Evolutionary conservation across 2,113 vertebrate species (phyloP), one percentile per base, ranked within the genome.

Genomic region (Fregata magnificens): DNA sequence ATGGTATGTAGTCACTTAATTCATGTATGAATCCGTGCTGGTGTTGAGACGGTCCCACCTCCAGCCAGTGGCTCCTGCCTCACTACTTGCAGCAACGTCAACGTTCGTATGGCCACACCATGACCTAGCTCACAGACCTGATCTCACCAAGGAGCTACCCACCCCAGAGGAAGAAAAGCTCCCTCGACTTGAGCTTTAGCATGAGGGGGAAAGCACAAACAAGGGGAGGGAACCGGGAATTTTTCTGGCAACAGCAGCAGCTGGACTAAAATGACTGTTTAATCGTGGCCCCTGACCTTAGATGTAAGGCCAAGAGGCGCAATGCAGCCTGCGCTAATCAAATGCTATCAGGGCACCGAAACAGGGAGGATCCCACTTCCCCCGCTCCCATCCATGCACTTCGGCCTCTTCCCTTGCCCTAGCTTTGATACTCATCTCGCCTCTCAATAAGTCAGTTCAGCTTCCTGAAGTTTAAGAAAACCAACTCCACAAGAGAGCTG

Each of bases 11-110:
- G 44, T n/a, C 47, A 66, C 22, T 84, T 84, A 72, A 73, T 88
- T 72, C 77, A 65, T 26, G 14, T 40, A 56, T 11, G 36, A 83
- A 69, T 21, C 44, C 0, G 0, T 0, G 0, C 19, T 0, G 6
- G 13, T n/a, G 31, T 38, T 55, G 38, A 85, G 47, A 45, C 0
- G 0, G 52, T 24, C 50, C 36, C 25, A 42, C 11, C 40, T 77
- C 25, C 62, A 65, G 66, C 6, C 66, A 55, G 66, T 3, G 16
- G 67, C 50, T 83, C 52, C 53, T 61, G 16, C 22, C 62, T 82
- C 6, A 1, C 38, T 42, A 11, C 52, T 63, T 7, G 52, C 40
- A 65, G 59, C 45, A 81, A 70, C 10, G 53, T 18, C 0, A 0
- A 26, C 1, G 3, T 25, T 55, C 4, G 9, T 32, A 20, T 4